These are phyloP conservation scores for Callosobruchus maculatus DNA, from an alignment of 2,888 invertebrate genomes.

Conservation along the genomic window DNA sequence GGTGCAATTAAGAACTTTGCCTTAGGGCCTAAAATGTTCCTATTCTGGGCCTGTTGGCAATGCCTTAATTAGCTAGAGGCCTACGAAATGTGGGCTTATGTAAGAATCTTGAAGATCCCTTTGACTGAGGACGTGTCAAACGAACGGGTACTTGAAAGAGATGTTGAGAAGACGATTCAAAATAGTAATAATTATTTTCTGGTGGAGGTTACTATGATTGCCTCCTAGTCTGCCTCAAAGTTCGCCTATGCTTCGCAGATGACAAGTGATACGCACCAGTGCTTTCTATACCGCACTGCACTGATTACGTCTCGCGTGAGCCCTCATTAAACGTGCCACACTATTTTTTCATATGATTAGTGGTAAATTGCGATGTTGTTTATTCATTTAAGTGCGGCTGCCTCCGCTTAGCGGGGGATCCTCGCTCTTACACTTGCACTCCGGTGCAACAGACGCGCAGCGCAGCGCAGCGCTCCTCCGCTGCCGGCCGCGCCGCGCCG, in stretches of 20 bases:
- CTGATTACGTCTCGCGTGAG: slow-evolving; percentile 18
- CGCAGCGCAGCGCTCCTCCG: neutral
- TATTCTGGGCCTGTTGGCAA: too few species aligned
- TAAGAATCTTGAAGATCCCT: too few species aligned
- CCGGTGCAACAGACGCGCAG: neutral
- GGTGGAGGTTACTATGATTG: too few species aligned
- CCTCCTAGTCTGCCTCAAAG: too few species aligned
- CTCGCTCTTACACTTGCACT: neutral
- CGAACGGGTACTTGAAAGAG: too few species aligned
- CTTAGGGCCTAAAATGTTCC: too few species aligned
- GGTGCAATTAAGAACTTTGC: too few species aligned
- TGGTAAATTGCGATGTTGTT: slow-evolving; percentile 16
- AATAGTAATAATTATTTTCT: too few species aligned
- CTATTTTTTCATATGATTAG: slow-evolving; percentile 17
- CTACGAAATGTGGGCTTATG: too few species aligned
- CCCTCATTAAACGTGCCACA: slow-evolving; percentile 17
- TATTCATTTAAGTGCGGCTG: slow-evolving; percentile 13
- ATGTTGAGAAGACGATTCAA: too few species aligned
- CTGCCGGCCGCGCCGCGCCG: neutral
- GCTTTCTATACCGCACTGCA: neutral
- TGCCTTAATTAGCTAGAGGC: too few species aligned
- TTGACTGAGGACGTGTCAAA: too few species aligned
- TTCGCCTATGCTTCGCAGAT: neutral
- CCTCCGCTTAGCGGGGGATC: neutral
- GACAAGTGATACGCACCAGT: neutral